Base-by-base conservation (phyloP, 2,888 invertebrate genomes). In the Papilio gigon region DNA sequence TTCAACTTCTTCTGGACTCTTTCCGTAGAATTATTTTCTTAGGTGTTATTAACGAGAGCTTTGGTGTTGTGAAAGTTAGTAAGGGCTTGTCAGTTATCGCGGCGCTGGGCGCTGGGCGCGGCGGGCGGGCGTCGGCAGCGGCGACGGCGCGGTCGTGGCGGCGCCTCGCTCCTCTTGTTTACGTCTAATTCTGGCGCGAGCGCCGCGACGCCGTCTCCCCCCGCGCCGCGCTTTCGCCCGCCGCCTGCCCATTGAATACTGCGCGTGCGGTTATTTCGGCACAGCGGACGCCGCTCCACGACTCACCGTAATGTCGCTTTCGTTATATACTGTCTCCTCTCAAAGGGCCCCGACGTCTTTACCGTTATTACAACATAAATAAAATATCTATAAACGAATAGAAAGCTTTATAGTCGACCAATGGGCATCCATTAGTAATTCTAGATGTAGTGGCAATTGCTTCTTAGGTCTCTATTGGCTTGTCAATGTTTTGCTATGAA, bases 141-240 rank as follows among this genome's bases (percentile, higher is more conserved):
- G 58, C 72, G 44, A 47, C 72, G 72, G 73, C 74, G 75, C 75
- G 76, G 75, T 53, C 53, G 71, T 76, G 81, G 78, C 83, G 88
- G 89, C 89, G 90, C 90, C 89, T 88, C 86, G 83, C 82, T 80
- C 84, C 84, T 79, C 85, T 87, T 91, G 89, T 91, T 91, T 91
- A 91, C 91, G 89, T 91, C 91, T 91, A 91, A 91, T 91, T 91
- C 88, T 86, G 90, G 91, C 90, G 87, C 86, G 89, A 89, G 89
- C 90, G 90, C 89, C 89, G 87, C 89, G 85, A 84, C 86, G 86
- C 76, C 81, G 82, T 80, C 86, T 85, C 86, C 84, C 84, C 79
- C 84, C 74, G 83, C 77, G 79, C 82, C 47, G 0, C 40, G 40
- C 60, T 6, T 12, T 33, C 63, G 37, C 68, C 37, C 64, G 68